These are phyloP conservation scores for Paraplagusia blochii DNA, from an alignment of 2,113 vertebrate genomes.

Conservation along the genomic window DNA sequence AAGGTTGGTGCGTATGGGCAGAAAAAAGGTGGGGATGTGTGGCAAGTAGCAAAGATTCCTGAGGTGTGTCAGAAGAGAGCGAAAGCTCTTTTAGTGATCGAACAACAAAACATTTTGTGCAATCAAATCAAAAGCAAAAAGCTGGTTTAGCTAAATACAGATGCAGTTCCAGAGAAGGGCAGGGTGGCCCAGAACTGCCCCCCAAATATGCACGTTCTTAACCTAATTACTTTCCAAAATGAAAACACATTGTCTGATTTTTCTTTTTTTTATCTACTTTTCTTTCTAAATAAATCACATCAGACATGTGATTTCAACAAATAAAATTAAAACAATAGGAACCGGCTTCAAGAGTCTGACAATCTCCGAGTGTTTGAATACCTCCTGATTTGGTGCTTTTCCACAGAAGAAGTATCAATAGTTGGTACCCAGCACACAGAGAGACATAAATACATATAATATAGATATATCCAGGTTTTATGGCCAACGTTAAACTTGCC, in stretches of 20 bases:
- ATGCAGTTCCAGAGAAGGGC: conserved; percentile 36
- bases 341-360: conserved; percentile 3
- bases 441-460: conserved; percentile 31
- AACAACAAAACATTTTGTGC: conserved; percentile 32
- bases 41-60: conserved; percentile 69
- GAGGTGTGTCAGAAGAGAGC: conserved; percentile 66
- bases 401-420: conserved; percentile 8
- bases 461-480: conserved; percentile 30
- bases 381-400: not conserved
- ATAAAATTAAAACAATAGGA: conserved; percentile 7
- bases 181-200: conserved; percentile 19
- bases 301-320: conserved; percentile 21
- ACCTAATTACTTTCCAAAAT: conserved; percentile 24
- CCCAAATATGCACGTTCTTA: conserved; percentile 16
- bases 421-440: conserved; percentile 45
- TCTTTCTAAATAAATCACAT: conserved; percentile 18
- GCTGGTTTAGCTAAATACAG: conserved; percentile 64
- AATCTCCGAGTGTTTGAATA: not conserved
- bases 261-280: not conserved
- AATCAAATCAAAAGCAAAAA: conserved; percentile 51
- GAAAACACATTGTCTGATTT: conserved; percentile 9
- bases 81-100: conserved; percentile 44
- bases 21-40: conserved; percentile 20
- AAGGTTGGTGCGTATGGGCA: conserved; percentile 35
- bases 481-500: conserved; percentile 71